These are phyloP conservation scores for Phoenicopterus ruber DNA, from an alignment of 2,113 vertebrate species.

Conservation along the genomic window DNA sequence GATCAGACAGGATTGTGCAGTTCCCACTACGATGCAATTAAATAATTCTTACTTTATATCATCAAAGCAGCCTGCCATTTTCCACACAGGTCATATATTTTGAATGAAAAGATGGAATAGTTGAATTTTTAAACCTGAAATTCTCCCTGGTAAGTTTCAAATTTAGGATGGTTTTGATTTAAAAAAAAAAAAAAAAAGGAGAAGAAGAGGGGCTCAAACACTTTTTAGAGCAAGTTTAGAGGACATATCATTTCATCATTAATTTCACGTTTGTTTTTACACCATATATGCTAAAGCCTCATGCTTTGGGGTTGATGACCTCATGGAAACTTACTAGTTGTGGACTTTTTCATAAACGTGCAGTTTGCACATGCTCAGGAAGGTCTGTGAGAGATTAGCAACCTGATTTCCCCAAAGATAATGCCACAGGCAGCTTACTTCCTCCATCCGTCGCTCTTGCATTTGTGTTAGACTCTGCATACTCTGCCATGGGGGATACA, in stretches of 20 bases:
- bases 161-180: not conserved
- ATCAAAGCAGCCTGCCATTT: not conserved
- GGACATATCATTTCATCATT: not conserved
- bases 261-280: not conserved
- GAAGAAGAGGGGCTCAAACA: not conserved
- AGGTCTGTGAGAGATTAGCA: not conserved
- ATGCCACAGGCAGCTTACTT: not conserved
- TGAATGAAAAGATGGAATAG: not conserved
- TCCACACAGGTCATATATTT: not conserved
- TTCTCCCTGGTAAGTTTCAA: not conserved
- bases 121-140: not conserved
- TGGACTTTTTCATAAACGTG: not conserved
- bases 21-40: not conserved
- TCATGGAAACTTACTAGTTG: not conserved
- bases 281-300: not conserved
- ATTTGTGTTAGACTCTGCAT: not conserved
- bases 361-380: not conserved
- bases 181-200: not conserved
- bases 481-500: not conserved
- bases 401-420: slow-evolving; percentile 1
- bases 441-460: not conserved
- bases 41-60: not conserved
- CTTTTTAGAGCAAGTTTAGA: not conserved
- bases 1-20: not conserved
- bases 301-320: not conserved